A percentile compares a stretch with the other conserved stretches of the same genome.
Evolutionary conservation across 1,140 invertebrate species (phyloP).

Genomic region (Protaetia brevitarsis): DNA sequence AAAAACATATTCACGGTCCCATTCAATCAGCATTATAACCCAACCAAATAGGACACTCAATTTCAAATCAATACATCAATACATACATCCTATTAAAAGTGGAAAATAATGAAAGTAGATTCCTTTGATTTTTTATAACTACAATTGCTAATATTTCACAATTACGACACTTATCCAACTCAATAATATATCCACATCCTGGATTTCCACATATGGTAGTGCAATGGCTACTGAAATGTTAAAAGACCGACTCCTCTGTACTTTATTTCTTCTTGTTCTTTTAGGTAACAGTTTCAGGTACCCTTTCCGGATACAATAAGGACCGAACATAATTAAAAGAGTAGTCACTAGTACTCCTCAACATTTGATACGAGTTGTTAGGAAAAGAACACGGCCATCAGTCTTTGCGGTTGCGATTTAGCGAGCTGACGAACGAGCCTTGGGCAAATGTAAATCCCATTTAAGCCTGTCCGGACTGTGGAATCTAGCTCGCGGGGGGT

Average conservation of each 20-base stretch:
- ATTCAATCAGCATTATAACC: no score
- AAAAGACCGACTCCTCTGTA: background rate
- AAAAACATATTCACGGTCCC: no score
- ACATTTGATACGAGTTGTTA: slow-evolving; percentile 21
- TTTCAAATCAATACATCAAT: no score
- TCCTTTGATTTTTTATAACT: no score
- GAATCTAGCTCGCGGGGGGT: slow-evolving; percentile 40
- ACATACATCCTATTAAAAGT: no score
- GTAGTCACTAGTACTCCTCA: slow-evolving; percentile 21
- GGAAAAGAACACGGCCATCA: slow-evolving; percentile 21
- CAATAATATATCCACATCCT: background rate
- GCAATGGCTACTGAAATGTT: background rate
- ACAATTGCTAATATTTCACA: no score
- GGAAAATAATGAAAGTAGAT: no score
- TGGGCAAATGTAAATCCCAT: slow-evolving; percentile 45
- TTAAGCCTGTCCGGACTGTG: slow-evolving; percentile 43
- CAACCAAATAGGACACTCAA: no score
- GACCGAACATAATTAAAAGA: slow-evolving; percentile 17
- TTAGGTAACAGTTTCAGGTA: background rate
- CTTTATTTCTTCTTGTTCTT: background rate
- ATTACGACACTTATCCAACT: no score
- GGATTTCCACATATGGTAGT: no score
- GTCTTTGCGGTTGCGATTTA: slow-evolving; percentile 20
- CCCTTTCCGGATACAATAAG: background rate
- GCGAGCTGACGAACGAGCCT: slow-evolving; percentile 31